Evolutionary conservation across 1,140 invertebrate genomes (phyloP), one percentile per base, ranked within the genome.

Genomic region (Pseudoatta argentina): DNA sequence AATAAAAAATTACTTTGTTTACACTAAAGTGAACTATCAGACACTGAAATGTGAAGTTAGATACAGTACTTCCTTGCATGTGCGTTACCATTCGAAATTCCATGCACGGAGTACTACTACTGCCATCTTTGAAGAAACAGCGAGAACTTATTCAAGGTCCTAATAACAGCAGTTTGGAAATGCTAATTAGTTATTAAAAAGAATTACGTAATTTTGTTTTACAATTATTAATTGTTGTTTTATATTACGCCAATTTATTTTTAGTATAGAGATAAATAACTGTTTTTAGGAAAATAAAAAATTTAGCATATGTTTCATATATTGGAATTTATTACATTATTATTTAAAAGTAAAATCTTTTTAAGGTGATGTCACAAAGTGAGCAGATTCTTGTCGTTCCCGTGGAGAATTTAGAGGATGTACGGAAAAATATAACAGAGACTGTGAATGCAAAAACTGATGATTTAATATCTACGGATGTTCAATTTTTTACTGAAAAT

Each of bases 311-410:
- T 18, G 12, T 8, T 27, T 51, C 1, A 76, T 61, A 76, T 76
- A 61, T 24, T 76, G 16, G 7, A 44, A 27, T 39, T 39, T 24
- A 27, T 24, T 24, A 44, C 16, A 10, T 53, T 3, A 5, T 1
- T 55, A 14, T 18, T 7, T 39, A 16, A 48, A 66, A 5, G 34
- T 39, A 57, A 14, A 59, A 16, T 48, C 12, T 61, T 18, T 66
- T 44, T 39, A 86, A 94, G 93, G 88, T 94, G n/a, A 86, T 94
- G 1, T 88, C 93, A 3, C 89, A 93, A 39, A 88, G 92, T 7
- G 91, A 93, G 16, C 93, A 94, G 57, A 73, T 94, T 61, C 91
- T 93, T 5, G 91, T 91, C 3, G 90, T 92, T 51, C 93, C 93
- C 0, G 86, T 89, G 10, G 69, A 21, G n/a, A 75, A 91, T n/a